Evolutionary conservation across 2,888 invertebrate species (phyloP), one percentile per base, ranked within the genome.

Genomic region (Rhyacophila evoluta): DNA sequence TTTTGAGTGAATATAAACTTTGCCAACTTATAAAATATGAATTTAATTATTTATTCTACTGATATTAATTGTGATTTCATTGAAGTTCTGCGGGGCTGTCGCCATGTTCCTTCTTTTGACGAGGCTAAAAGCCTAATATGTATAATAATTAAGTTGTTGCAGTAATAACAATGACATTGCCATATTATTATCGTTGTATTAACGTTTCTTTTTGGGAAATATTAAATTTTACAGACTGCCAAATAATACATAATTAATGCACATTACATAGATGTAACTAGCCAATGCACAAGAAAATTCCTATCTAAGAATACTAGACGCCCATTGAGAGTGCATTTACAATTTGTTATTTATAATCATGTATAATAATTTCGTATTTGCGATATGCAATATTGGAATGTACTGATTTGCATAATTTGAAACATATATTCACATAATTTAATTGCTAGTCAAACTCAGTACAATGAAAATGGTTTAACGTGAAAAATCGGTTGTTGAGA

Each of bases 151-250:
- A 55, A 55, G 55, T 1, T 55, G 15, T 55, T 8, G 55, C 55
- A 15, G 19, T 55, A 55, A 2, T 19, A 19, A 1, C 19, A 55
- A 55, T 10, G 19, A 25, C 25, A 19, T 55, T 55, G 55, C 55
- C 55, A 55, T 55, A 55, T 55, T 55, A 55, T 55, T 39, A n/a
- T n/a, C n/a, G 55, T 25, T 6, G 10, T 19, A 19, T 55, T 55
- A 2, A 6, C 6, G 19, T 55, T 55, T 55, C 55, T 55, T 55
- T 19, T 55, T 55, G 15, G 55, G 55, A 55, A 55, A 55, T 55
- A 55, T 55, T 55, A 55, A 55, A 19, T 19, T 55, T 4, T 55
- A 55, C 55, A 25, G 55, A 55, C 19, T 55, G 55, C 55, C 55
- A 19, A 19, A 55, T 55, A 55, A 55, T 55, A 55, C 15, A 25